These are phyloP conservation scores for Germaria angustata DNA, from an alignment of 2,888 invertebrate genomes.

Conservation along the genomic window DNA sequence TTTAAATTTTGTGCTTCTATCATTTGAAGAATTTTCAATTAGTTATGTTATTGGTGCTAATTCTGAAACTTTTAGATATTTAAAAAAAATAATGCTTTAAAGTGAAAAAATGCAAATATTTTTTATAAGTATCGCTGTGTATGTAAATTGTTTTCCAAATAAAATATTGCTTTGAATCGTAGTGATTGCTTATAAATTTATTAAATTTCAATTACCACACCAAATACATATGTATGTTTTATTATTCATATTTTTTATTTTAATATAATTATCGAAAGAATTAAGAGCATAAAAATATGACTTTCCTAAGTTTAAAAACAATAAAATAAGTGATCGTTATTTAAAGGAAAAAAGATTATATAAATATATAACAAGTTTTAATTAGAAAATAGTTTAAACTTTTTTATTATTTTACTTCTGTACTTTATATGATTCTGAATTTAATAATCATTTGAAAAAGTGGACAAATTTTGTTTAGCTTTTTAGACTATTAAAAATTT, in stretches of 20 bases:
- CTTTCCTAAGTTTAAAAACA: conserved; percentile 1
- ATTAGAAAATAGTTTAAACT: conserved; percentile 5
- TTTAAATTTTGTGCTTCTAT: too few relatives aligned
- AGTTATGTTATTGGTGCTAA: too few relatives aligned
- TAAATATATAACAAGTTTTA: conserved; percentile 10
- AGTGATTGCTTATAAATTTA: conserved; percentile 30
- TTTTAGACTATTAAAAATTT: conserved; percentile 1
- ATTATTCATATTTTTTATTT: neutral
- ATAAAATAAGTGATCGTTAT: conserved; percentile 21
- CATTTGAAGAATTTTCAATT: too few relatives aligned
- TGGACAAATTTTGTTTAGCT: neutral
- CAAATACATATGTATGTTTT: neutral
- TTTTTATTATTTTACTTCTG: conserved; percentile 2
- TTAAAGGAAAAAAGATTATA: conserved; percentile 2
- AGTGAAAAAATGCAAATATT: too few relatives aligned
- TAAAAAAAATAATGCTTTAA: too few relatives aligned
- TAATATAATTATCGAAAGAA: conserved; percentile 1
- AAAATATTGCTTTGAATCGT: neutral
- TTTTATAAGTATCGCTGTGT: too few relatives aligned
- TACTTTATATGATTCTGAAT: neutral
- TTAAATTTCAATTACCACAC: conserved; percentile 26
- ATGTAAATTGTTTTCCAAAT: neutral
- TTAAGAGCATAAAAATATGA: conserved; percentile 4
- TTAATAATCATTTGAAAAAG: conserved; percentile 5
- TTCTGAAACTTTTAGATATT: too few relatives aligned